These are phyloP conservation scores for Okapia johnstoni DNA, from an alignment of 2,113 vertebrate species.

Conservation along the genomic window DNA sequence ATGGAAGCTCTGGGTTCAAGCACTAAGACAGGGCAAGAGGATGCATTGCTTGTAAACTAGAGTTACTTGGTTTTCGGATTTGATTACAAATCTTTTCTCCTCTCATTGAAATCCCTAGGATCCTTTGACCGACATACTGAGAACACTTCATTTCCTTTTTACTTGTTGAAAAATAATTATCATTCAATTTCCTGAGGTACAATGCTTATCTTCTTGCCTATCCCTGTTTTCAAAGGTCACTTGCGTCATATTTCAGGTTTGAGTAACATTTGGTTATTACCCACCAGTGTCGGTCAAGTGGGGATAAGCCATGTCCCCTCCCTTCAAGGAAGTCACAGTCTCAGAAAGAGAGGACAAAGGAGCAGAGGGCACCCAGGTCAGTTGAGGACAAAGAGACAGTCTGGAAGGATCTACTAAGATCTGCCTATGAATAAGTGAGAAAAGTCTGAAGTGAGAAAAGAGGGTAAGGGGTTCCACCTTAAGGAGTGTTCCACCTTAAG, in stretches of 20 bases:
- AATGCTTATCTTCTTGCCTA: neutral
- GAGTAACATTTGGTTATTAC: slow-evolving; percentile 34
- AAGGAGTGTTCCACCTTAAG: neutral
- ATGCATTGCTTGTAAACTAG: neutral
- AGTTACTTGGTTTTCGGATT: neutral
- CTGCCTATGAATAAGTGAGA: neutral
- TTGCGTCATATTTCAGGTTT: neutral
- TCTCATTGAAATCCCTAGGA: neutral
- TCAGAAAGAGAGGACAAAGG: neutral
- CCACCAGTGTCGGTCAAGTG: neutral
- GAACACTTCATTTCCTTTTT: slow-evolving; percentile 4
- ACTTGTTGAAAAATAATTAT: neutral
- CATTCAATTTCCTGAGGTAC: neutral
- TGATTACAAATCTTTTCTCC: neutral
- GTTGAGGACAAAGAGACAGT: neutral
- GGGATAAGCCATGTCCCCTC: neutral
- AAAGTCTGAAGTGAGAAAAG: neutral
- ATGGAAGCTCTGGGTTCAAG: neutral
- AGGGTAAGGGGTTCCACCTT: neutral
- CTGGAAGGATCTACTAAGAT: neutral
- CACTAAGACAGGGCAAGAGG: neutral
- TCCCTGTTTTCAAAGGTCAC: slow-evolving; percentile 26
- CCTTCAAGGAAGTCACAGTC: neutral
- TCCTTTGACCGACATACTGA: neutral
- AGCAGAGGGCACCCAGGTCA: neutral